A percentile compares a stretch with the other conserved stretches of the same genome.
phyloP scores from a whole-genome alignment of 1,140 invertebrate species.

The Uloborus diversus region DNA sequence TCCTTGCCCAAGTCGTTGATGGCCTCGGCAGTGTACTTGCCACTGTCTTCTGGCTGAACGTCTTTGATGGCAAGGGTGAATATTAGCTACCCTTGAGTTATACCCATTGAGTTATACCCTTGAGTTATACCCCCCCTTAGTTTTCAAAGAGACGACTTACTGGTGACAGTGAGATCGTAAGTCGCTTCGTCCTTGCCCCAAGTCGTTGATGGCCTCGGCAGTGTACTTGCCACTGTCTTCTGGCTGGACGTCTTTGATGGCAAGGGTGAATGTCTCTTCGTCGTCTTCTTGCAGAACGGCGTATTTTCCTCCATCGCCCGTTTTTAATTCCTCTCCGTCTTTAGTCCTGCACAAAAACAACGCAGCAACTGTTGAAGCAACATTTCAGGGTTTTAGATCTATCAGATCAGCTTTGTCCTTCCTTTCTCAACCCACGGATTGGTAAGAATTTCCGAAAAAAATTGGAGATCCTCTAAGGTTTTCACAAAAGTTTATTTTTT shows the following conservation, averaged over 20 bases:
- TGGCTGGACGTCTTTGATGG: constrained; percentile 81
- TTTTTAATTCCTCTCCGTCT: constrained; percentile 50
- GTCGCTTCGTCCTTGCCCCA: constrained; percentile 60
- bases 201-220: constrained; percentile 82
- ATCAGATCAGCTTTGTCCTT: too few relatives aligned
- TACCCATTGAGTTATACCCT: too few relatives aligned
- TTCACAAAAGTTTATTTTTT: too few relatives aligned
- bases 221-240: constrained; percentile 92
- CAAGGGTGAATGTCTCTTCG: constrained; percentile 77
- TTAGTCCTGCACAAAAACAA: constrained; percentile 25
- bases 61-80: constrained; percentile 87
- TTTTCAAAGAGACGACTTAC: too few relatives aligned
- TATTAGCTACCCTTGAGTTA: too few relatives aligned
- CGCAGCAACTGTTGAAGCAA: too few relatives aligned
- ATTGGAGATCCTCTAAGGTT: too few relatives aligned
- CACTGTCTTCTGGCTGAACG: constrained; percentile 83
- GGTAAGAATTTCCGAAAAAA: too few relatives aligned
- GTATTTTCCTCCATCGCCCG: constrained; percentile 67
- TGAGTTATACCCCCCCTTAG: too few relatives aligned
- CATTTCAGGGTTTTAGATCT: too few relatives aligned
- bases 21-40: constrained; percentile 89
- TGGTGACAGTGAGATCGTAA: constrained; percentile 60
- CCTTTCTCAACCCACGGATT: too few relatives aligned
- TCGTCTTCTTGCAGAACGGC: constrained; percentile 73
- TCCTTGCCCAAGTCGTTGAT: constrained; percentile 73